Base-by-base conservation (phyloP, 1,140 invertebrate species). In the Orchesella cincta region DNA sequence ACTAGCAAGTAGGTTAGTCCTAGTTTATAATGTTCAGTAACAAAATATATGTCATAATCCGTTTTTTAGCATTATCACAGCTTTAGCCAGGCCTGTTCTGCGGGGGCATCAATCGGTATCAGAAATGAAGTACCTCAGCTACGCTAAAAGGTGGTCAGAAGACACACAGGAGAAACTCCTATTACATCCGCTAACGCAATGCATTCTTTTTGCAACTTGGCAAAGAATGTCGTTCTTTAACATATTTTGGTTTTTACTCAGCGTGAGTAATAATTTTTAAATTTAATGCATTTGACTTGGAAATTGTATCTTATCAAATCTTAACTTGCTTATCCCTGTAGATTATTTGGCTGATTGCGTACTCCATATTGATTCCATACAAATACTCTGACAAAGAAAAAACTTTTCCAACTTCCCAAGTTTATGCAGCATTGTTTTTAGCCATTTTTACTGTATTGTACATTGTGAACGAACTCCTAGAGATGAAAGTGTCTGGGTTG, bases 51-150 rank as follows among this genome's bases (percentile, higher is more conserved):
- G n/a, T 14, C 8, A 31, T 67, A 67, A 31, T 33, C 31, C 12
- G 5, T 29, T 29, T 67, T 29, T 31, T 67, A 67, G 62, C n/a
- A 12, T 67, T 8, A 33, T 67, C 12, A 67, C 62, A 31, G 62
- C 28, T 14, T 29, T 67, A n/a, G 31, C 26, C 26, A 29, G n/a
- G 33, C 62, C 62, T 8, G n/a, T 67, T 33, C 62, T 31, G 23
- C 3, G n/a, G n/a, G n/a, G n/a, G 62, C 1, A 14, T 31, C 5
- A 29, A 67, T 3, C 62, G 1, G n/a, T 67, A 12, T 67, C 62
- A 1, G 62, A 67, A 67, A 31, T 67, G 62, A n/a, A 67, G 23
- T 67, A 67, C 23, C 62, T 67, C 62, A 29, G 28, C 5, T 67
- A 67, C n/a, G 62, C 62, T 31, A 29, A 29, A 31, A 67, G 12